Percentiles rank a stretch among this genome's conserved stretches.
Evolutionary conservation across 2,113 vertebrate genomes (phyloP).

Genomic region (Lota lota): DNA sequence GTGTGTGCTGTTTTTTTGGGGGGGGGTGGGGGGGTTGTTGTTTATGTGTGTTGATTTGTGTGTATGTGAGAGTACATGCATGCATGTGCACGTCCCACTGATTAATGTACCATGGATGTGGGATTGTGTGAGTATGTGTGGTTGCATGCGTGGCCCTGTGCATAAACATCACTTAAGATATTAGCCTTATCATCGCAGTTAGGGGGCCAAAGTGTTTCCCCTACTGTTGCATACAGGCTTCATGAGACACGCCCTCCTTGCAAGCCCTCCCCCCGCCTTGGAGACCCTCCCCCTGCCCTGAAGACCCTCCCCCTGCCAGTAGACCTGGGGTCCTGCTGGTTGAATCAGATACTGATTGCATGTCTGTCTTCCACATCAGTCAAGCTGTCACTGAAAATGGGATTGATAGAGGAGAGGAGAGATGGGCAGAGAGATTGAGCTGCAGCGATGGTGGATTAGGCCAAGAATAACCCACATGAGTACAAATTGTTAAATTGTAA

Average conservation of each 20-base stretch:
- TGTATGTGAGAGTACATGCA: neutral
- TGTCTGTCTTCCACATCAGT: slow-evolving; percentile 22
- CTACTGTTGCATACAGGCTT: slow-evolving; percentile 19
- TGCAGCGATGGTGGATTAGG: neutral
- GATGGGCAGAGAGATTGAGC: slow-evolving; percentile 21
- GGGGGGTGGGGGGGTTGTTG: neutral
- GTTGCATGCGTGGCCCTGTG: neutral
- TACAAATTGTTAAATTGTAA: neutral
- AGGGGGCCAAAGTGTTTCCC: slow-evolving; percentile 31
- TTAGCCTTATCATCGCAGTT: slow-evolving; percentile 37
- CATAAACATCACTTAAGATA: slow-evolving; percentile 18
- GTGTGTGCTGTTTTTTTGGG: neutral
- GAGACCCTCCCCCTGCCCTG: slow-evolving; percentile 6
- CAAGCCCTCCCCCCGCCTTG: neutral
- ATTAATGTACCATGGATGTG: neutral
- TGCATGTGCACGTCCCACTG: too few species aligned
- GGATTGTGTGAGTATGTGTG: neutral
- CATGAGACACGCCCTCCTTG: slow-evolving; percentile 27
- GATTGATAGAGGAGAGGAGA: slow-evolving; percentile 21
- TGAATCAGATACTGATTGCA: slow-evolving; percentile 17
- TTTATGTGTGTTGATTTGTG: neutral
- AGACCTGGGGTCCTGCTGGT: slow-evolving; percentile 7
- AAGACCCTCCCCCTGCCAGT: neutral
- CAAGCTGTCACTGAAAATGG: slow-evolving; percentile 34
- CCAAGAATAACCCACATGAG: neutral